Evolutionary conservation across 2,888 invertebrate genomes (phyloP).

Genomic region (Margaritifera margaritifera): DNA sequence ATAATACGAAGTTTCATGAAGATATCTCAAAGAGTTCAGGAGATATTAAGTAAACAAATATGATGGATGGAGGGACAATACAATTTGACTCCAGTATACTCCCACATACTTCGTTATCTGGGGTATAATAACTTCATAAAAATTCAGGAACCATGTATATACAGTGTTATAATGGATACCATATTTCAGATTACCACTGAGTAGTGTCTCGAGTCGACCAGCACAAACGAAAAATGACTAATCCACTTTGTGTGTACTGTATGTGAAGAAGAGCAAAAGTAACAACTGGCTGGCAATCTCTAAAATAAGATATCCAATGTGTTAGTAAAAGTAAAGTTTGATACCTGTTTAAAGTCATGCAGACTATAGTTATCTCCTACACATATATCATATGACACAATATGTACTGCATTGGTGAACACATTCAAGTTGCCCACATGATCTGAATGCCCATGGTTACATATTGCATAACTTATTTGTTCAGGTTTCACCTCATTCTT

Average conservation of each 20-base stretch:
- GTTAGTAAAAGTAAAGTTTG: not conserved
- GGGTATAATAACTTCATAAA: too few species aligned
- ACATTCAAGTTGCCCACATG: constrained; percentile 95
- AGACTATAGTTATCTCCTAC: constrained; percentile 81
- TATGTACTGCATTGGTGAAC: constrained; percentile 87
- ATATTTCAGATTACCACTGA: not conserved
- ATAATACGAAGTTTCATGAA: too few species aligned
- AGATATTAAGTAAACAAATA: too few species aligned
- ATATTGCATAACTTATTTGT: constrained; percentile 76
- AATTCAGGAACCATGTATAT: too few species aligned
- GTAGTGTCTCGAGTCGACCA: too few species aligned
- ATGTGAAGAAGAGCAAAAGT: not conserved
- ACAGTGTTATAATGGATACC: not conserved
- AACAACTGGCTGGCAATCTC: not conserved
- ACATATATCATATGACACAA: constrained; percentile 87
- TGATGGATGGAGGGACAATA: too few species aligned
- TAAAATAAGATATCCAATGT: not conserved
- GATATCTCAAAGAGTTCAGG: too few species aligned
- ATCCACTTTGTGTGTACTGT: not conserved
- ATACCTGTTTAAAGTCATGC: constrained; percentile 80
- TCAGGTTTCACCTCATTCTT: constrained; percentile 59
- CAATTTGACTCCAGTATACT: too few species aligned
- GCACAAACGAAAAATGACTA: not conserved
- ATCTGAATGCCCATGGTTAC: constrained; percentile 95
- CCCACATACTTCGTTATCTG: too few species aligned